Base-by-base conservation (phyloP, 2,113 vertebrate species). In the Cardinalis cardinalis region DNA sequence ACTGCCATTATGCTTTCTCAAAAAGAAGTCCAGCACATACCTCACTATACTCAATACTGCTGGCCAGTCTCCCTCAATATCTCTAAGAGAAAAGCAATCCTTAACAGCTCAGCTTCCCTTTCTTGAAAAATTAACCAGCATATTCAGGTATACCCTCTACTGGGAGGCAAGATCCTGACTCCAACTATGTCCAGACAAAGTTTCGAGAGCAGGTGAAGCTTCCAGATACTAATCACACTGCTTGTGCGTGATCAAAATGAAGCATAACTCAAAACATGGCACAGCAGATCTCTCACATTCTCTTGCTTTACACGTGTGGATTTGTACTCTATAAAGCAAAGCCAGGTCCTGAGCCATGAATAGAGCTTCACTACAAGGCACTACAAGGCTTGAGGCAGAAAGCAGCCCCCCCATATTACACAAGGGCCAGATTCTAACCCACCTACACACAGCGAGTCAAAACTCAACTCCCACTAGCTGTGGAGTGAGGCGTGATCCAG, bases 381-480 rank as follows among this genome's bases (percentile, higher is more conserved):
- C 84, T 68, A 79, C n/a, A 68, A 84, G 51, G 55, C 44, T 61
- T 66, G 82, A 79, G 56, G 69, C 34, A 83, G 58, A 87, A 86
- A 72, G 25, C 68, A 46, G 32, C 25, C 7, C 29, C 49, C 26
- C 18, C 21, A 32, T 34, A 64, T 63, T 73, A 87, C 72, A 70
- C 73, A 64, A 91, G 76, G 79, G 73, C 41, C 76, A 86, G 44
- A 88, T 86, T 81, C 88, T 86, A 86, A 71, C 36, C 80, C 76
- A 86, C 83, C 77, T n/a, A 93, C 90, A 89, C 61, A 34, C 29
- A 65, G 34, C 2, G 0, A 78, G 70, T 28, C 69, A 77, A 94
- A 94, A 80, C 53, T 34, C 58, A 77, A 8, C 61, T 93, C 76
- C 73, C 72, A 64, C 61, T 51, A 49, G 53, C 71, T 79, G 41